Base-by-base conservation (phyloP, 2,113 vertebrate genomes). In the Prochilodus magdalenae region DNA sequence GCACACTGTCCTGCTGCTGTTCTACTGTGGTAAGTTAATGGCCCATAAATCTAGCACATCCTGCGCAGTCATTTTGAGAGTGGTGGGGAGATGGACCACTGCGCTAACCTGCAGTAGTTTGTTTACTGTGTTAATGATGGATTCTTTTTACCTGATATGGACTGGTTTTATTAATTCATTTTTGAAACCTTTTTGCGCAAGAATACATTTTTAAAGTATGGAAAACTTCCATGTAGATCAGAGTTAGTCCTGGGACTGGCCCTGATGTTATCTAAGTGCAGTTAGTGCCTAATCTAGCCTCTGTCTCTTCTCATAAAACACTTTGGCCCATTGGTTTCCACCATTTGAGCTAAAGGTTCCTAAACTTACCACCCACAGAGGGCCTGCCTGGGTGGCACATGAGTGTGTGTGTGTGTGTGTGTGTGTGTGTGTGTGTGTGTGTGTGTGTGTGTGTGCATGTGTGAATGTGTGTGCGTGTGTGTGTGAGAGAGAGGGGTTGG, bases 401-500 rank as follows among this genome's bases (percentile, higher is more conserved):
- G 78, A 73, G 26, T 81, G 80, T 86, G 83, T 63, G 72, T 74
- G 73, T 82, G 30, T 59, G 51, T 33, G 72, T 16, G 49, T 24
- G 55, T 22, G 27, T 29, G 57, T 30, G 11, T 36, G 7, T 36
- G 51, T 33, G 72, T 30, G 11, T 36, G 7, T 36, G 51, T 33
- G 72, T 77, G 78, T 74, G 26, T 81, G 80, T 86, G 83, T 63
- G 72, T 74, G 73, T 82, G 30, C n/a, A n/a, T n/a, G n/a, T n/a
- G n/a, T n/a, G n/a, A n/a, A n/a, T n/a, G n/a, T n/a, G n/a, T n/a
- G n/a, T n/a, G n/a, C n/a, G 49, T 30, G 72, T n/a, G 49, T n/a
- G 53, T 27, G 26, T 44, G 55, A 44, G 10, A 33, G 44, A 40
- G 27, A 67, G n/a, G n/a, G n/a, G n/a, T n/a, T n/a, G 29, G 40